Evolutionary conservation across 2,113 vertebrate genomes (phyloP), one percentile per base, ranked within the genome.

Genomic region (Ceyx margarethae): DNA sequence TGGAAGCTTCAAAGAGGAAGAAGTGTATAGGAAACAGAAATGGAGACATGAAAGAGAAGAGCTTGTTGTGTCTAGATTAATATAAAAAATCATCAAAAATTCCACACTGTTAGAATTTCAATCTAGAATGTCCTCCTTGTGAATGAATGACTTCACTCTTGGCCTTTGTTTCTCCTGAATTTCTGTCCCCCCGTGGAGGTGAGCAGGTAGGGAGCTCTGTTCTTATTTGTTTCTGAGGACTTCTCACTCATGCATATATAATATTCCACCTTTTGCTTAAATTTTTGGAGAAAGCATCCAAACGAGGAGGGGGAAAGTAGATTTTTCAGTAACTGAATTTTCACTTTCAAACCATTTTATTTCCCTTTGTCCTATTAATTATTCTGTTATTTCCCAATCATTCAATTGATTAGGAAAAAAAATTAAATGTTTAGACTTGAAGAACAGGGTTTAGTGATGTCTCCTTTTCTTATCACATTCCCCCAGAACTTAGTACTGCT

Each of bases 391-490:
- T 87, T 90, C 42, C 66, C 35, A 62, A 16, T 57, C 46, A 72
- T 61, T 50, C 8, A 29, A 17, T 45, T 54, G 22, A 43, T 37
- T 42, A 40, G 6, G 53, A 20, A 37, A 76, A 64, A 37, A 76
- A 60, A 46, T 37, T 7, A 40, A 65, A 73, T 79, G 14, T 83
- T 80, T 67, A 53, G 51, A 75, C 57, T 66, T 81, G 33, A 78
- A 75, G 46, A 84, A 43, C 57, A 68, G 23, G 50, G 31, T 43
- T 78, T 43, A 64, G 56, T 73, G 51, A 57, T 50, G 79, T 73
- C 79, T 77, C 16, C 23, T 61, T 75, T 77, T 91, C 48, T 87
- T 89, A 64, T 92, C 81, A 67, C 74, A 50, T 89, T 91, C 65
- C 76, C 57, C 66, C 74, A 89, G 65, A 91, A 62, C 31, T 48